A percentile compares a stretch with the other conserved stretches of the same genome.
Conservation (phyloP, 2,797 vertebrate species). For the Uromys caudimaculatus region DNA sequence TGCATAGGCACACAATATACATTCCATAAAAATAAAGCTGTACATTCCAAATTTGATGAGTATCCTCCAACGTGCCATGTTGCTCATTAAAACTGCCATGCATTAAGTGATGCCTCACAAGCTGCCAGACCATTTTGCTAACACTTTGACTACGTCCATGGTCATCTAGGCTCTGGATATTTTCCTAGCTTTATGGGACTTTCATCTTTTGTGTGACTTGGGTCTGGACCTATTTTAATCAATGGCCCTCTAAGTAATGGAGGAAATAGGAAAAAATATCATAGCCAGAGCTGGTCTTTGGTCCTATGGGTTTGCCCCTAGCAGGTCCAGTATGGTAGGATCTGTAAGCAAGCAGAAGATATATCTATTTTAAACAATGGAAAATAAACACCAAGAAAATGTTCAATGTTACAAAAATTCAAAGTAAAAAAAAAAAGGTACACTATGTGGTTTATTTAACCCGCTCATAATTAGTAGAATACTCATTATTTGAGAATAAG, state of each 20-base stretch:
- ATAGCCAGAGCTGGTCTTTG: not conserved
- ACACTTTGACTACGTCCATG: not conserved
- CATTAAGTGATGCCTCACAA: not conserved
- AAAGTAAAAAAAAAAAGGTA: not conserved
- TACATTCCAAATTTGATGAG: not conserved
- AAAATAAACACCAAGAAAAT: not conserved
- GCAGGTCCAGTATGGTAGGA: not conserved
- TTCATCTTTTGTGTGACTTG: not conserved
- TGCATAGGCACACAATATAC: not conserved
- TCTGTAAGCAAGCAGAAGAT: not conserved
- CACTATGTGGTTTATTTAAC: not conserved
- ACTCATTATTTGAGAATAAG: not conserved
- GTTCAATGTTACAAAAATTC: not conserved
- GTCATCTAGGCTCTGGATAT: not conserved
- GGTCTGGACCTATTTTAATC: not conserved
- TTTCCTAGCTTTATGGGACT: not conserved
- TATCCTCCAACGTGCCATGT: not conserved
- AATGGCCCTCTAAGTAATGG: not conserved
- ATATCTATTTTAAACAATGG: conserved; percentile 6
- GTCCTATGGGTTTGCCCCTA: not conserved
- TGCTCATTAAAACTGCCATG: not conserved
- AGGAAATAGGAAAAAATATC: conserved; percentile 15
- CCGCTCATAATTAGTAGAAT: not conserved
- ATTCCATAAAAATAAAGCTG: not conserved
- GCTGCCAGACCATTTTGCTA: not conserved